Evolutionary conservation across 2,797 vertebrate species (phyloP).

Genomic region (Catharus ustulatus): DNA sequence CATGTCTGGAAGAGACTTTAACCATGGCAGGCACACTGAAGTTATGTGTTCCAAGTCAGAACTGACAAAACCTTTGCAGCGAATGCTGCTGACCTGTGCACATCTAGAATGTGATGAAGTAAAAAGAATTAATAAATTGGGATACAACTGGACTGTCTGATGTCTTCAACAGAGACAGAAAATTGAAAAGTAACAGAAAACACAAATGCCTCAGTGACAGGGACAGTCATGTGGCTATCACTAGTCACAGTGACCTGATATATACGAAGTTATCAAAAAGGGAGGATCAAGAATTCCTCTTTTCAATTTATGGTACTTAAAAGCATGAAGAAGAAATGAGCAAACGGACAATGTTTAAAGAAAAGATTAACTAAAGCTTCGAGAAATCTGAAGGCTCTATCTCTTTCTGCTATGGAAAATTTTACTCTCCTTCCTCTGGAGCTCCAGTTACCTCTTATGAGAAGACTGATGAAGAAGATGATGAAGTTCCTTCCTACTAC

Average conservation of each 20-base stretch:
- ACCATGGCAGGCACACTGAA: fast-evolving
- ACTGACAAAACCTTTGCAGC: background rate
- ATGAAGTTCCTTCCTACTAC: background rate
- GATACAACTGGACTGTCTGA: background rate
- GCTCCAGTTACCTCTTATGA: background rate
- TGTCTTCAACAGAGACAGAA: background rate
- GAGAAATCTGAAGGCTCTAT: background rate
- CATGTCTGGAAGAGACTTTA: background rate
- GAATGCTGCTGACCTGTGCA: background rate
- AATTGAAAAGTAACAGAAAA: background rate
- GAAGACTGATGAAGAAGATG: background rate
- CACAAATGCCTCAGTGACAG: background rate
- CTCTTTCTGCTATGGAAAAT: background rate
- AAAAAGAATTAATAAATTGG: background rate
- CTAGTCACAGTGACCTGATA: background rate
- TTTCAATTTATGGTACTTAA: background rate
- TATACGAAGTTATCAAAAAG: background rate
- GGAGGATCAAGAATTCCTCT: background rate
- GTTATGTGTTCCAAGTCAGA: background rate
- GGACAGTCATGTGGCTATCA: background rate
- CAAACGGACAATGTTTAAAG: background rate
- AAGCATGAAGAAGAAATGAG: background rate
- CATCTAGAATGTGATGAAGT: background rate
- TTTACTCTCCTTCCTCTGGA: background rate
- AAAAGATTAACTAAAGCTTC: background rate